phyloP scores from a whole-genome alignment of 2,888 invertebrate species.

The Hoplodrina blanda region DNA sequence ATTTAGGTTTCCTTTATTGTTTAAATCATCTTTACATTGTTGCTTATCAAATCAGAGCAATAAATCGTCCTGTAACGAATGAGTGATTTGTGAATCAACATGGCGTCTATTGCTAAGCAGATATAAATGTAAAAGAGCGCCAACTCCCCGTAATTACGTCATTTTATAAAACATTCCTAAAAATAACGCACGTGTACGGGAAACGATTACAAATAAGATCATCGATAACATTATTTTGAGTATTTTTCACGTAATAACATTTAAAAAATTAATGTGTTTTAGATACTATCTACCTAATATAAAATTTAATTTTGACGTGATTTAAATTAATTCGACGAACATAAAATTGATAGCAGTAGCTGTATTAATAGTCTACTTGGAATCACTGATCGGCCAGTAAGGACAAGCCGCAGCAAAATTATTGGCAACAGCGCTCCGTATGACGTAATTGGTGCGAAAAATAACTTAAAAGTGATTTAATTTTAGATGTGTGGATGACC shows the following conservation, averaged over 20 bases:
- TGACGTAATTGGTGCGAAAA: constrained; percentile 61
- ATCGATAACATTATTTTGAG: constrained; percentile 38
- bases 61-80: constrained; percentile 68
- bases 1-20: constrained; percentile 78
- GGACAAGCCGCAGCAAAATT: constrained; percentile 49
- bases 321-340: constrained; percentile 14
- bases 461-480: constrained; percentile 63
- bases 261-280: constrained; percentile 13
- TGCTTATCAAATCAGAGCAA: constrained; percentile 72
- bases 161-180: constrained; percentile 49
- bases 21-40: constrained; percentile 76
- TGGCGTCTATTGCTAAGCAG: constrained; percentile 62
- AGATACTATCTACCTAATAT: not conserved
- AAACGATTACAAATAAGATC: constrained; percentile 42
- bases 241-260: constrained; percentile 12
- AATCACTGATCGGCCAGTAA: constrained; percentile 32
- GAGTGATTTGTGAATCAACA: constrained; percentile 68
- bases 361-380: constrained; percentile 37
- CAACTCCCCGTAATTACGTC: constrained; percentile 51
- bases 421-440: constrained; percentile 56
- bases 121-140: constrained; percentile 50
- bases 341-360: constrained; percentile 14
- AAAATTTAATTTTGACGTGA: constrained; percentile 1
- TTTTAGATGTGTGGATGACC: constrained; percentile 60
- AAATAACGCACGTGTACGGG: constrained; percentile 48